phyloP scores from a whole-genome alignment of 2,888 invertebrate genomes.

The Myathropa florea region DNA sequence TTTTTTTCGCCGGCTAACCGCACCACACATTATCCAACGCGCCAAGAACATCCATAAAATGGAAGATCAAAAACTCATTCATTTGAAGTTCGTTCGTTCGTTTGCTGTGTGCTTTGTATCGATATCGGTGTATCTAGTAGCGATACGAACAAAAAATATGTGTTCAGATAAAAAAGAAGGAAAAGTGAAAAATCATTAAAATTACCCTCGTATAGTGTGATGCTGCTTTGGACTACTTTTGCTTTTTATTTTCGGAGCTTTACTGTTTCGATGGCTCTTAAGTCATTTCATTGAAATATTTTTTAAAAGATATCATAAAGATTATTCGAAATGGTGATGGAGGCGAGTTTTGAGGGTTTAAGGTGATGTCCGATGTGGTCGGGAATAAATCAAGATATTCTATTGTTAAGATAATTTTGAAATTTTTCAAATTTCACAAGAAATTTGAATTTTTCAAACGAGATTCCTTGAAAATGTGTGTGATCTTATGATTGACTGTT shows the following conservation, averaged over 20 bases:
- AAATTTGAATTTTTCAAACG: too few species aligned
- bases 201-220: conserved; percentile 41
- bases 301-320: neutral
- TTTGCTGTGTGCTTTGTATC: conserved; percentile 32
- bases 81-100: conserved; percentile 52
- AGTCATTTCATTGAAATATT: neutral
- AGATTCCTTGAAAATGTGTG: neutral
- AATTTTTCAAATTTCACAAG: neutral
- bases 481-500: neutral
- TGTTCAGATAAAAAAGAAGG: neutral
- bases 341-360: neutral
- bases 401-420: neutral
- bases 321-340: neutral
- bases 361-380: neutral
- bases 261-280: neutral
- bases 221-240: conserved; percentile 35
- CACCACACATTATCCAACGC: conserved; percentile 37
- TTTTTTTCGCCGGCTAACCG: conserved; percentile 25
- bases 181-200: conserved; percentile 55
- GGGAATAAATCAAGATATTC: neutral
- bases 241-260: conserved; percentile 24
- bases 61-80: conserved; percentile 67
- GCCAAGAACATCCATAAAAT: conserved; percentile 59
- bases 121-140: conserved; percentile 60
- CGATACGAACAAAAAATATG: neutral